These are phyloP conservation scores for Pseudolaguvia tuberculata DNA, from an alignment of 2,113 vertebrate species.

Conservation along the genomic window DNA sequence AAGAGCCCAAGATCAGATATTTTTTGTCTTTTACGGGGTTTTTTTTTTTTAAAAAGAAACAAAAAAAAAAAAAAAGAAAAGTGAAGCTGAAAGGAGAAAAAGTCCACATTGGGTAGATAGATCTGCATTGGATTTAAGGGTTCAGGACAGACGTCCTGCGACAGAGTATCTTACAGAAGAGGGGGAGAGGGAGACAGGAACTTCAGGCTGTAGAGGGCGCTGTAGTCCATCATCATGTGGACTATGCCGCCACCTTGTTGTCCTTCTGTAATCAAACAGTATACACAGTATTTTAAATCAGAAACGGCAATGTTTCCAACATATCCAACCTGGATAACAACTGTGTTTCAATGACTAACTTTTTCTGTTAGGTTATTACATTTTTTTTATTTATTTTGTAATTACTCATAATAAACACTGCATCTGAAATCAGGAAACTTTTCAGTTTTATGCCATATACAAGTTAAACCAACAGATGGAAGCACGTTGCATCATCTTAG, in stretches of 20 bases:
- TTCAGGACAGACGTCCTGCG: conserved; percentile 65
- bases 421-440: too few species aligned
- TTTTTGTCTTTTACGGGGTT: conserved; percentile 8
- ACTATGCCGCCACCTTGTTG: conserved; percentile 95
- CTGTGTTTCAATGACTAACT: too few species aligned
- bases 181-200: conserved; percentile 49
- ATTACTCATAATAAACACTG: too few species aligned
- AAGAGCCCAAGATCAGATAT: conserved; percentile 59
- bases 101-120: conserved; percentile 67
- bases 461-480: too few species aligned
- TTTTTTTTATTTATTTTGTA: too few species aligned
- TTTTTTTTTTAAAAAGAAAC: conserved; percentile 48
- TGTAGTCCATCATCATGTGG: conserved; percentile 42
- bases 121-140: conserved; percentile 77
- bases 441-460: too few species aligned
- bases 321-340: too few species aligned
- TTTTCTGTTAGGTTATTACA: too few species aligned
- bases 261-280: conserved; percentile 84
- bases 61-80: conserved; percentile 50
- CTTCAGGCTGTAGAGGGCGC: neutral
- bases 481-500: too few species aligned
- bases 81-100: conserved; percentile 59
- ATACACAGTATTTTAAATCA: too few species aligned
- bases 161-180: conserved; percentile 74
- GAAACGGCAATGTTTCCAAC: too few species aligned